Evolutionary conservation across 2,888 invertebrate species (phyloP).

Genomic region (Ectobius pallidus): DNA sequence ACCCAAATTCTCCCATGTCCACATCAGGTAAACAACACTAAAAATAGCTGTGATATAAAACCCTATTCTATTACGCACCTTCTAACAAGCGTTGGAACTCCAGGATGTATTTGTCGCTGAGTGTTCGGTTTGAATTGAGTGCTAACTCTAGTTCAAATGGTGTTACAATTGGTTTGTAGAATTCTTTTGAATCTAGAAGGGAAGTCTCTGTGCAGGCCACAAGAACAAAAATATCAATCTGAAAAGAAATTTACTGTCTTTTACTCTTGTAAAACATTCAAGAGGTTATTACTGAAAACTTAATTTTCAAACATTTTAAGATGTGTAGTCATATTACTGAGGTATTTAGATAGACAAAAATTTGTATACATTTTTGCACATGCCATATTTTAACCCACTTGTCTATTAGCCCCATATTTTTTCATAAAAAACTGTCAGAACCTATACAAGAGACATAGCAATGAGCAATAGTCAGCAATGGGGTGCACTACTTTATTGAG

Average conservation of each 20-base stretch:
- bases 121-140: conserved; percentile 39
- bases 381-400: neutral
- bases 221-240: conserved; percentile 91
- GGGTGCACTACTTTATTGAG: too few relatives aligned
- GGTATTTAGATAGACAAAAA: too few relatives aligned
- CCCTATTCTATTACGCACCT: conserved; percentile 54
- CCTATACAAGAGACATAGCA: too few relatives aligned
- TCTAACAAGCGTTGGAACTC: conserved; percentile 78
- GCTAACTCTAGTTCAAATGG: conserved; percentile 88
- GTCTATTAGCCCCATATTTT: too few relatives aligned
- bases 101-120: conserved; percentile 69
- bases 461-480: too few relatives aligned
- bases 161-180: conserved; percentile 88
- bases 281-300: too few relatives aligned
- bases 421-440: too few relatives aligned
- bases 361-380: too few relatives aligned
- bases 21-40: neutral
- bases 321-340: too few relatives aligned
- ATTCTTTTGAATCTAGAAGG: conserved; percentile 78
- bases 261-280: too few relatives aligned
- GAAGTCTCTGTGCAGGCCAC: conserved; percentile 92
- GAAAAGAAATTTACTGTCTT: conserved; percentile 52
- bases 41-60: neutral
- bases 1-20: neutral
- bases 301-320: too few relatives aligned